Percentiles rank a stretch among this genome's conserved stretches.
Conservation (phyloP, 2,888 invertebrate species). For the Ypsolopha scabrella region DNA sequence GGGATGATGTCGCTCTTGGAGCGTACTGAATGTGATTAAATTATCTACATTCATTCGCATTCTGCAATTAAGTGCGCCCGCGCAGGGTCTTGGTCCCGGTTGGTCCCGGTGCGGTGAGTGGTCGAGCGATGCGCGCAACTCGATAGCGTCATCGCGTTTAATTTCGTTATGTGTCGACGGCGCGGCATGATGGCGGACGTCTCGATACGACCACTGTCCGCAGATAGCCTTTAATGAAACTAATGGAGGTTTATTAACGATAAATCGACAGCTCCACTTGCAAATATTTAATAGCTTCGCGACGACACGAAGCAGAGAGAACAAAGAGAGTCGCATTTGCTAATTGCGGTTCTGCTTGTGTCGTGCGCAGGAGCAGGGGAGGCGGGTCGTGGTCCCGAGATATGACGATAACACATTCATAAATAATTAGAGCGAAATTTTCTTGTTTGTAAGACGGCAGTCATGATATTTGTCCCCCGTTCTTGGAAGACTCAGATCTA, state of each 20-base stretch:
- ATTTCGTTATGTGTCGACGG: conserved; percentile 62
- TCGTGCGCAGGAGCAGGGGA: conserved; percentile 59
- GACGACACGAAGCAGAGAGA: conserved; percentile 48
- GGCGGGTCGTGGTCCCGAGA: conserved; percentile 64
- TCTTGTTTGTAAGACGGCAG: conserved; percentile 70
- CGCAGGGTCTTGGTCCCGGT: conserved; percentile 11
- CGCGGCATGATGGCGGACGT: conserved; percentile 54
- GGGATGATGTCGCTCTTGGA: conserved; percentile 40
- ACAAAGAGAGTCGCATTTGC: conserved; percentile 70
- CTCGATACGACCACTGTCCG: conserved; percentile 60
- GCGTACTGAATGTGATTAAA: conserved; percentile 45
- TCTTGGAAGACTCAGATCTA: conserved; percentile 58
- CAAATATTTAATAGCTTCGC: conserved; percentile 38
- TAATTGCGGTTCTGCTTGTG: conserved; percentile 69
- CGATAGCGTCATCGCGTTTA: conserved; percentile 64
- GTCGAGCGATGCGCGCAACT: conserved; percentile 43
- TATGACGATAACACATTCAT: conserved; percentile 71
- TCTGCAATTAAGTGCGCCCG: conserved; percentile 55
- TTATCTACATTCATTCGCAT: conserved; percentile 61
- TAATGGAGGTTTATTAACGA: conserved; percentile 67
- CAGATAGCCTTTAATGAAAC: conserved; percentile 68
- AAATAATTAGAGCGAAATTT: conserved; percentile 72
- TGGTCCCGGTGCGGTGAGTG: conserved; percentile 5
- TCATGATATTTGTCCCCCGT: conserved; percentile 65
- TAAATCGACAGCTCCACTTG: conserved; percentile 48